Conservation (phyloP, 2,888 invertebrate genomes). For the Rhyacophila evoluta region DNA sequence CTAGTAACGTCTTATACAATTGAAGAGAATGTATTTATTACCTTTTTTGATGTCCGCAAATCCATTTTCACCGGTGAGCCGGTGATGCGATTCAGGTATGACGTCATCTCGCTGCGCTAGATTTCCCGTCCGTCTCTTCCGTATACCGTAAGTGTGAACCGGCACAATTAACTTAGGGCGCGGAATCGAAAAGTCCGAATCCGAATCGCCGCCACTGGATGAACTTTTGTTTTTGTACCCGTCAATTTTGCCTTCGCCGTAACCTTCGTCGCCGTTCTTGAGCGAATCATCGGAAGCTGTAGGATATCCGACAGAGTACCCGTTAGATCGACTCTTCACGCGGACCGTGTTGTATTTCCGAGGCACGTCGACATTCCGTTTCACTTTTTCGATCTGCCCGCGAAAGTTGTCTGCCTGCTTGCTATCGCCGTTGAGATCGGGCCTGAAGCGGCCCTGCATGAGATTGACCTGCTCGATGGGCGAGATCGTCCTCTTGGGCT, state of each 20-base stretch:
- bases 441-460: conserved; percentile 61
- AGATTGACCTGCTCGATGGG: conserved; percentile 68
- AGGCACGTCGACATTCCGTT: conserved; percentile 29
- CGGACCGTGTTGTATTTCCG: conserved; percentile 51
- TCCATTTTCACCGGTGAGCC: conserved; percentile 14
- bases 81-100: background rate
- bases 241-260: conserved; percentile 31
- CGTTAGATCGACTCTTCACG: conserved; percentile 40
- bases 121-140: conserved; percentile 85
- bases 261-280: conserved; percentile 56
- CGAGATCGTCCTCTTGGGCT: conserved; percentile 69
- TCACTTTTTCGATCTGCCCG: conserved; percentile 36
- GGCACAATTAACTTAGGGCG: conserved; percentile 89
- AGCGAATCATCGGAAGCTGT: background rate
- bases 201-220: conserved; percentile 67
- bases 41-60: conserved; percentile 31
- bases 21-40: background rate
- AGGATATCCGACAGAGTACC: background rate
- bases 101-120: conserved; percentile 63
- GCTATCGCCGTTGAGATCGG: conserved; percentile 27
- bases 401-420: conserved; percentile 20
- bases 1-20: no score
- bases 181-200: conserved; percentile 84
- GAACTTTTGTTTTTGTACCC: conserved; percentile 60
- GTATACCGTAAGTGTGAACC: conserved; percentile 86